Evolutionary conservation across 2,113 vertebrate genomes (phyloP).

Genomic region (Pseudopipra pipra): DNA sequence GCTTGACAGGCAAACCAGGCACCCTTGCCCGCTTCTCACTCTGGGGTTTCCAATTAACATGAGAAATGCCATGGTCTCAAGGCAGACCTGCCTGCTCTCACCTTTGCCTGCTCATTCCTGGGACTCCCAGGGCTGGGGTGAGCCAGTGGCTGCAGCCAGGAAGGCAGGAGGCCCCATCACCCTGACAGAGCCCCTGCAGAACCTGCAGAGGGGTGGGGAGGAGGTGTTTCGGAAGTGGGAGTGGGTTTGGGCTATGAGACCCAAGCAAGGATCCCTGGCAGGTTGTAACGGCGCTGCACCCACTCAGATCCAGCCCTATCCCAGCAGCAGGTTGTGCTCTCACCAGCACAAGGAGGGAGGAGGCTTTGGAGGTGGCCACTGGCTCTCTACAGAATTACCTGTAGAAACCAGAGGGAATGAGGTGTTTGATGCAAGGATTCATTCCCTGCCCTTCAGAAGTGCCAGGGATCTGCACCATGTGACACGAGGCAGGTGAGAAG

Average conservation of each 20-base stretch:
- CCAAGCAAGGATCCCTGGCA: neutral
- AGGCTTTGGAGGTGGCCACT: neutral
- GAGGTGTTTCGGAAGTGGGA: neutral
- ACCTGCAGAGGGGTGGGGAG: neutral
- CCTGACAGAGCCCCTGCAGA: neutral
- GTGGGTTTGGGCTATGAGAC: neutral
- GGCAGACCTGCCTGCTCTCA: neutral
- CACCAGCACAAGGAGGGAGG: neutral
- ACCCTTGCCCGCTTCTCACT: neutral
- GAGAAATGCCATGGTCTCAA: fast-evolving
- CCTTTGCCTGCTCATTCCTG: neutral
- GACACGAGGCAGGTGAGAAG: neutral
- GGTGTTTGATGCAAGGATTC: neutral
- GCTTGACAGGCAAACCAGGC: neutral
- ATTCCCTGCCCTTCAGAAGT: neutral
- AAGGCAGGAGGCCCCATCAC: neutral
- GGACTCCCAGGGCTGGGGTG: neutral
- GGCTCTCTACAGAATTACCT: neutral
- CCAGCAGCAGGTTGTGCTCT: neutral
- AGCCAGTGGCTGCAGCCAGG: neutral
- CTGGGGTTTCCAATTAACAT: neutral
- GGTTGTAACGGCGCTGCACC: neutral
- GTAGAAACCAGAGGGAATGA: fast-evolving
- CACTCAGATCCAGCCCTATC: neutral
- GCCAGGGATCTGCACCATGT: neutral